Conservation (phyloP, 2,113 vertebrate genomes). For the Rhipidura dahli region DNA sequence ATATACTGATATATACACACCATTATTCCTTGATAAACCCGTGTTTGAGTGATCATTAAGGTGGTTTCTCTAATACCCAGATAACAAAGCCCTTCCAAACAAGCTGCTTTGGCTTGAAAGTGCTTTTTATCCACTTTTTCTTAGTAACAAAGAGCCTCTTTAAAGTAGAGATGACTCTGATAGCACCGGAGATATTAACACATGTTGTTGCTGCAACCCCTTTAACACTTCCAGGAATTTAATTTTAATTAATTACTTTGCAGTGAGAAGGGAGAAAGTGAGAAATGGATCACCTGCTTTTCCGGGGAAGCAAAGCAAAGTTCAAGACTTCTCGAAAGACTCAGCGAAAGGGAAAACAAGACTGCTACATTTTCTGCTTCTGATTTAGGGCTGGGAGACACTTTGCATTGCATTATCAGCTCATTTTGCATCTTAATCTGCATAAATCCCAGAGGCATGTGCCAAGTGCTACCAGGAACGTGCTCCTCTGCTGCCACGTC, state of each 20-base stretch:
- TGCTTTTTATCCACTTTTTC: not conserved
- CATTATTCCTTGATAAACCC: not conserved
- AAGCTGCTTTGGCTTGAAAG: not conserved
- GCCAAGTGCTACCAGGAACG: not conserved
- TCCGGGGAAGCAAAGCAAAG: not conserved
- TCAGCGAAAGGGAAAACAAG: not conserved
- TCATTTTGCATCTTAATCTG: constrained; percentile 38
- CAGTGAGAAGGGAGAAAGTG: not conserved
- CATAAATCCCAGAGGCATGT: not conserved
- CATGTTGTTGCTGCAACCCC: not conserved
- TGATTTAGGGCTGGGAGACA: not conserved
- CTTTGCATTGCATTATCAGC: not conserved
- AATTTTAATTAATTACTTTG: constrained; percentile 35
- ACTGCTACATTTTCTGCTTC: not conserved
- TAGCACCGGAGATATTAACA: not conserved
- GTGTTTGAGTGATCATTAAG: not conserved
- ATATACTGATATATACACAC: rapidly evolving
- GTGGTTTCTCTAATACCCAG: not conserved
- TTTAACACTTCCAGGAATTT: constrained; percentile 17
- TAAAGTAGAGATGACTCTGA: constrained; percentile 18
- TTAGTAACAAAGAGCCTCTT: not conserved
- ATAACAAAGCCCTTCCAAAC: not conserved
- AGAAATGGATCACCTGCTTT: not conserved
- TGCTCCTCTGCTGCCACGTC: not conserved
- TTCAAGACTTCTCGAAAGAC: not conserved